A percentile compares a stretch with the other conserved stretches of the same genome.
phyloP scores from a whole-genome alignment of 2,113 vertebrate genomes.

The Corythornis cristatus region DNA sequence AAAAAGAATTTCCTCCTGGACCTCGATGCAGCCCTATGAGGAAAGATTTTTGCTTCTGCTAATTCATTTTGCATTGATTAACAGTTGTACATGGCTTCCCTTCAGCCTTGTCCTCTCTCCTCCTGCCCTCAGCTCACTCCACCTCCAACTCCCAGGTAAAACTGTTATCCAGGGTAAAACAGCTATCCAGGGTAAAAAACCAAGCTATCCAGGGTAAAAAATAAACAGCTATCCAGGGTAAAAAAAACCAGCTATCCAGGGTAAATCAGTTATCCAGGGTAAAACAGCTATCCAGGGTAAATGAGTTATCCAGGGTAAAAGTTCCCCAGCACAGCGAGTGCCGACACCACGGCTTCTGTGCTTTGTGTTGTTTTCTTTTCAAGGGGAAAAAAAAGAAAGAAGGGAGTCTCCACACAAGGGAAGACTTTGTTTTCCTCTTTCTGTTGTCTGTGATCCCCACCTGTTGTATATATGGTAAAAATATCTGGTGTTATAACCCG shows the following conservation, averaged over 20 bases:
- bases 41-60: not conserved
- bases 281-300: too few species aligned
- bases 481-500: slow-evolving; percentile 68
- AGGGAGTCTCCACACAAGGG: slow-evolving; percentile 29
- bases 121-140: not conserved
- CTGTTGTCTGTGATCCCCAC: slow-evolving; percentile 65
- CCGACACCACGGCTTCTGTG: not conserved
- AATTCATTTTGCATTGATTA: not conserved
- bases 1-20: not conserved
- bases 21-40: not conserved
- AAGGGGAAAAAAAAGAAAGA: slow-evolving; percentile 56
- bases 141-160: not conserved
- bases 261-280: too few species aligned
- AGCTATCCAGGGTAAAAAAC: too few species aligned
- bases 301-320: too few species aligned
- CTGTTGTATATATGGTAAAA: slow-evolving; percentile 77
- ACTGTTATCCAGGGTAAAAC: too few species aligned
- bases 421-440: slow-evolving; percentile 43
- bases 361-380: not conserved
- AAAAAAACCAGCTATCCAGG: too few species aligned
- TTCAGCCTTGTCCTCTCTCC: not conserved
- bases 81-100: not conserved
- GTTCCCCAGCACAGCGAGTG: not conserved
- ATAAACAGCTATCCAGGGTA: too few species aligned
- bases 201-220: too few species aligned